Base-by-base conservation (phyloP, 1,140 invertebrate genomes). In the Pseudomyrmex concolor region DNA sequence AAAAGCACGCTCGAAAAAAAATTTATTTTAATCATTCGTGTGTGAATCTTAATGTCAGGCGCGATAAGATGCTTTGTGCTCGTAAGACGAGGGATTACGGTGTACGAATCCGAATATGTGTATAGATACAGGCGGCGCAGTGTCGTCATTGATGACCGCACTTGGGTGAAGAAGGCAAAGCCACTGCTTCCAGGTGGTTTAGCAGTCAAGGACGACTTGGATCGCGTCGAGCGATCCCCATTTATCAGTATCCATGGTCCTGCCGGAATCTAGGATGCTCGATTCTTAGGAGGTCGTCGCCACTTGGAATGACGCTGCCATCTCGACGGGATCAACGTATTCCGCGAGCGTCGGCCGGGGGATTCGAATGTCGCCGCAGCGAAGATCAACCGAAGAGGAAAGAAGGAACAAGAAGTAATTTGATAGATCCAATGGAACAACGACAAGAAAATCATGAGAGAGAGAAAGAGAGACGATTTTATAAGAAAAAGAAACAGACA, bases 161-260 rank as follows among this genome's bases (percentile, higher is more conserved):
- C 63, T 80, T 68, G 10, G 64, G 64, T 17, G 54, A 76, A 84
- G 74, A 84, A 66, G 50, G 63, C 74, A 74, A 84, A 84, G 63
- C 73, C 73, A 59, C 73, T 48, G 64, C 19, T 64, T 83, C 72
- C 48, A 63, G 63, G 64, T 54, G 54, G 62, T 80, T 77, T 51
- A 78, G 74, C 63, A 83, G 77, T 80, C 68, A 73, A 74, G 78
- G 78, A 74, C 64, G 66, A 84, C 74, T 60, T 80, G 15, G 68
- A 67, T 25, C 25, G 59, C 64, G 50, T 59, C 74, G 66, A 68
- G 63, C 62, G 59, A 67, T 68, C 74, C 76, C 66, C 25, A 84
- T 84, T 84, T 84, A 84, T 84, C 83, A 84, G 74, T 57, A 80
- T 80, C 57, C 51, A 78, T 63, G 74, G 82, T 77, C 62, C 54